These are phyloP conservation scores for Spisula solida DNA, from an alignment of 2,888 invertebrate species.

Conservation along the genomic window DNA sequence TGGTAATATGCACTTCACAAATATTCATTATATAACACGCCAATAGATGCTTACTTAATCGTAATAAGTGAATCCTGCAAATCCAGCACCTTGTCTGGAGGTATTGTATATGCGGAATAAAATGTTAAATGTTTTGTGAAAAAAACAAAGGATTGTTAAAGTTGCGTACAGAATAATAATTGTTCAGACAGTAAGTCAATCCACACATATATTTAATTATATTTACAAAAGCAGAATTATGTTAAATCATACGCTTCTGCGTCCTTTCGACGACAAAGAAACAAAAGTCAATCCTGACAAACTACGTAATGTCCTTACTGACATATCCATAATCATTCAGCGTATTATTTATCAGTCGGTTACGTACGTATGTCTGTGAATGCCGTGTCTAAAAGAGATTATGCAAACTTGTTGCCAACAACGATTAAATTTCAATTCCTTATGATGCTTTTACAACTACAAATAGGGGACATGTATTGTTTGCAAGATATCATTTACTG, in stretches of 20 bases:
- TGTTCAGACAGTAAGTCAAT: neutral
- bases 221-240: neutral
- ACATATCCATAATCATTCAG: neutral
- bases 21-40: neutral
- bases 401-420: too few species aligned
- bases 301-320: neutral
- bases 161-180: neutral
- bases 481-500: too few species aligned
- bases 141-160: neutral
- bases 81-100: neutral
- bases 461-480: too few species aligned
- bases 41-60: neutral
- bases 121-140: neutral
- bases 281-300: neutral
- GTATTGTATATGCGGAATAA: neutral
- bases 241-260: neutral
- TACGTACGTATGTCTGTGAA: neutral
- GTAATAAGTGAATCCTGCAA: neutral
- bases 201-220: neutral
- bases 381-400: too few species aligned
- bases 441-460: too few species aligned
- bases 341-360: neutral
- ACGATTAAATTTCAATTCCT: too few species aligned
- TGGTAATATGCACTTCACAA: neutral
- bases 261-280: neutral